Evolutionary conservation across 1,140 invertebrate species (phyloP), one percentile per base, ranked within the genome.

Genomic region (Calliopsis andreniformis): DNA sequence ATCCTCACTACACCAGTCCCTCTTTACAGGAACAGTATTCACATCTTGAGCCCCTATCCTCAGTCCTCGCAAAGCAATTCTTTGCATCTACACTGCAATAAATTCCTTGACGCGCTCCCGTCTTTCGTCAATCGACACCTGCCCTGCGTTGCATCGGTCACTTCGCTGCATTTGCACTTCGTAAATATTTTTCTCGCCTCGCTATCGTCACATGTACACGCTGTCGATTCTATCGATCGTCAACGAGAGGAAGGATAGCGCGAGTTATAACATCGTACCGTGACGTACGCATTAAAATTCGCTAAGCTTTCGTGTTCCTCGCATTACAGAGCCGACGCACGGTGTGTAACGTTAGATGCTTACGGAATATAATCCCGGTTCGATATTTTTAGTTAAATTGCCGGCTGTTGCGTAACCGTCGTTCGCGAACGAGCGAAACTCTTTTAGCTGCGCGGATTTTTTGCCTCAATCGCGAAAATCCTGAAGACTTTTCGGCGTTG

Each of bases 341-440:
- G n/a, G n/a, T n/a, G n/a, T 43, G 66, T 69, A 58, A 69, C 66
- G n/a, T 43, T 69, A 69, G 67, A 69, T 68, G 66, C 66, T 68
- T 56, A 68, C 66, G 66, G 66, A 68, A 55, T 69, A 58, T 69
- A 69, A 69, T 69, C 67, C 67, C 51, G 25, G 51, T 58, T 58
- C 67, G 51, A 32, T 69, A 69, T 69, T 69, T 69, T 69, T 69
- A 69, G 53, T 43, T 42, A 69, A 69, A 69, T 58, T 53, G 53
- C 25, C 67, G 35, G 43, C 4, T 3, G 25, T 69, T 69, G 39
- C 67, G 53, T 45, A 69, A 69, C n/a, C 55, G 39, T 25, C 3
- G 32, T 18, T 32, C 66, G 66, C 32, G 14, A 23, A 10, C 39
- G 23, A 12, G 25, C 39, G 49, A 25, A 30, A 55, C 18, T 8